Evolutionary conservation across 2,888 invertebrate species (phyloP), one percentile per base, ranked within the genome.

Genomic region (Platypus cylindrus): DNA sequence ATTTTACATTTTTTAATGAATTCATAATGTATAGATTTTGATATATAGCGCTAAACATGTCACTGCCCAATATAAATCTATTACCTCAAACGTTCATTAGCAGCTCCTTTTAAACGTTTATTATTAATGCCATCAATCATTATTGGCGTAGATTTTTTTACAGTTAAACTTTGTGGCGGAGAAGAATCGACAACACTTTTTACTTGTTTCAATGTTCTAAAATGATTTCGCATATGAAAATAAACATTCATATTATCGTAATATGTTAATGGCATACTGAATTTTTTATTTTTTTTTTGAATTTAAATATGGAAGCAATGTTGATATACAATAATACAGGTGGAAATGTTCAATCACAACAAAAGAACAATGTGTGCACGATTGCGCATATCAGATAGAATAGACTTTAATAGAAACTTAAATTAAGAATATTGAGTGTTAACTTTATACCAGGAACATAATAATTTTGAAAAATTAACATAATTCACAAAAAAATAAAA

Each of bases 171-270:
- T 50, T 51, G 50, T 5, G 58, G 55, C 43, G 50, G 38, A 42
- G 59, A 55, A 37, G 59, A 56, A 48, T 61, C 59, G 36, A 63
- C 54, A 29, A 52, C 47, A 45, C 59, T 52, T 51, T 60, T 62
- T 13, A 56, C 60, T 28, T 50, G 51, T 45, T 47, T 53, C 25
- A 63, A 42, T 45, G 58, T 56, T 36, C 53, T 56, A 43, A 64
- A 65, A 51, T 66, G 65, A 45, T 60, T 59, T 37, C 52, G 53
- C 65, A 65, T 64, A 37, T 64, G 65, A 45, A 59, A 59, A 47
- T 55, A 59, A 20, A 47, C 34, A 27, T 42, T 44, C 24, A 59
- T 47, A 40, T 59, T 55, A 34, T 53, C 44, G 33, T 36, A 41
- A 38, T 43, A 40, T 30, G 46, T 45, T 30, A 52, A 30, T 33